A percentile compares a stretch with the other conserved stretches of the same genome.
phyloP scores from a whole-genome alignment of 2,888 invertebrate genomes.

The Empis livida region DNA sequence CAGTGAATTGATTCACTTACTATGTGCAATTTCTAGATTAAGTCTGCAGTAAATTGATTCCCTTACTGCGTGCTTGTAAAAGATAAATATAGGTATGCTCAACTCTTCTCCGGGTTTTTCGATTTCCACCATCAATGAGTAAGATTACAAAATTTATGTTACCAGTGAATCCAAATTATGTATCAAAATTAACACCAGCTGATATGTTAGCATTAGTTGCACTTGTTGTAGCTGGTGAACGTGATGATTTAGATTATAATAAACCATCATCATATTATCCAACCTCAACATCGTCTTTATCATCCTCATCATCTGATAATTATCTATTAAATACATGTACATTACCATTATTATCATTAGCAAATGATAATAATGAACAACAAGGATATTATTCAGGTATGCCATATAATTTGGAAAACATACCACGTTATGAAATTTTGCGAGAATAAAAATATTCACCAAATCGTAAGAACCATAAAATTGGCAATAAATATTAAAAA shows the following conservation, averaged over 20 bases:
- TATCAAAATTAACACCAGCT: constrained; percentile 32
- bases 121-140: too few species aligned
- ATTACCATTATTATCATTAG: background rate
- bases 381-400: constrained; percentile 27
- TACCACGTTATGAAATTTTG: constrained; percentile 29
- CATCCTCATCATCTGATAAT: constrained; percentile 1
- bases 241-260: constrained; percentile 17
- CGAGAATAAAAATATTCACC: constrained; percentile 25
- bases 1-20: too few species aligned
- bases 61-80: too few species aligned
- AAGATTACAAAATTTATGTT: too few species aligned
- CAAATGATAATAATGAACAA: background rate
- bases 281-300: too few species aligned
- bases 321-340: constrained; percentile 2
- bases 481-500: too few species aligned
- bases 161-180: too few species aligned
- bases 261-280: too few species aligned
- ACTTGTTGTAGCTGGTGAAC: constrained; percentile 33
- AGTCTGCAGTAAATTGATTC: too few species aligned
- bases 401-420: constrained; percentile 27
- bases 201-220: constrained; percentile 35
- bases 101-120: too few species aligned
- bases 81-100: too few species aligned
- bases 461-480: constrained; percentile 32
- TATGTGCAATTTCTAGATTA: too few species aligned